Conservation (phyloP, 2,113 vertebrate genomes). For the Gulo gulo region DNA sequence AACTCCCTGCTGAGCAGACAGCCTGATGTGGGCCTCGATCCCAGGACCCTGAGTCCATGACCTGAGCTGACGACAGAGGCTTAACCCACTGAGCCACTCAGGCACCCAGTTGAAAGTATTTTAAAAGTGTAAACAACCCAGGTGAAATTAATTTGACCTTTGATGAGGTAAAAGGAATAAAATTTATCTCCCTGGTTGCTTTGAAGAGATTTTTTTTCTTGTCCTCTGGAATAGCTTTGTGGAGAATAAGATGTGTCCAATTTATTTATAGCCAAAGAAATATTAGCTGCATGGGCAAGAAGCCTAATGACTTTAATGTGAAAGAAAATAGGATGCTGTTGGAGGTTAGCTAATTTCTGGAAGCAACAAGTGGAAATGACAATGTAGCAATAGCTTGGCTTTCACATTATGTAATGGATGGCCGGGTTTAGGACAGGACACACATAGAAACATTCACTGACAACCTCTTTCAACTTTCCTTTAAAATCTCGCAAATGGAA, state of each 20-base stretch:
- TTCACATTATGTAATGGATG: neutral
- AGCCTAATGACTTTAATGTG: neutral
- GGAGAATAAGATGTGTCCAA: neutral
- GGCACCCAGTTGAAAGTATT: neutral
- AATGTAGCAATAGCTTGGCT: neutral
- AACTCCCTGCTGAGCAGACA: too few species aligned
- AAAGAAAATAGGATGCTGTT: neutral
- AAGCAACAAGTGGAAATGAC: neutral
- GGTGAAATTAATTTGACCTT: neutral
- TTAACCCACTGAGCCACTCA: too few species aligned
- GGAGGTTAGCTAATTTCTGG: neutral
- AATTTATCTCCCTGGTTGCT: neutral
- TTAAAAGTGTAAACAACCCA: neutral
- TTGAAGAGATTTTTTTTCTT: neutral
- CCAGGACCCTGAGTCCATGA: too few species aligned
- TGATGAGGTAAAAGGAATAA: neutral
- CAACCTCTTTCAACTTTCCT: neutral
- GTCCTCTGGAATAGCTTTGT: neutral
- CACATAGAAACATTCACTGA: neutral
- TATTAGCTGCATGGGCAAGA: neutral
- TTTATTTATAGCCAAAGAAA: conserved; percentile 1
- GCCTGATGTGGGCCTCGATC: too few species aligned
- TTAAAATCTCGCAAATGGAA: neutral
- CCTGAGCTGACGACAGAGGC: too few species aligned
- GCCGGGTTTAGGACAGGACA: neutral